Evolutionary conservation across 2,113 vertebrate species (phyloP).

Genomic region (Tragelaphus imberbis): DNA sequence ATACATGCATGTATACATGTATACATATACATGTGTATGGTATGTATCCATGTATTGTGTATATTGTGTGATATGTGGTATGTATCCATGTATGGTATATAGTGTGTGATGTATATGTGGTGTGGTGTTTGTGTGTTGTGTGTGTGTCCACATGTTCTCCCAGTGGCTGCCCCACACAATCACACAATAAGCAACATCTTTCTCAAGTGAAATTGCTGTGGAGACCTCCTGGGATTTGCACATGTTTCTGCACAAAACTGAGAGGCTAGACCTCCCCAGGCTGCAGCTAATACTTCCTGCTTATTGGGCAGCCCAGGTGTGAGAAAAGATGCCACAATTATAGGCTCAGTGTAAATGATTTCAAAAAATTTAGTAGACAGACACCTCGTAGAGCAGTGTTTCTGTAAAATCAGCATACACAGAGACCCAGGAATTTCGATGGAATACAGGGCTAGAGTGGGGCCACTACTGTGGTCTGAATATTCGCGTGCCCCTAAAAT

Average conservation of each 20-base stretch:
- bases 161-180: neutral
- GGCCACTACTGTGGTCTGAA: neutral
- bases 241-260: neutral
- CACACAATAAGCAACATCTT: neutral
- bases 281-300: neutral
- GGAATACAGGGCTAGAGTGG: neutral
- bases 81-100: neutral
- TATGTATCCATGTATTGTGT: neutral
- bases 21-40: neutral
- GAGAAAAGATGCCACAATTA: neutral
- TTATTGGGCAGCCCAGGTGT: neutral
- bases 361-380: neutral
- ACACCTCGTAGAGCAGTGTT: neutral
- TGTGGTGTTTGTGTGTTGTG: neutral
- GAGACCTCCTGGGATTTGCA: neutral
- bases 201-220: neutral
- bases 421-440: neutral
- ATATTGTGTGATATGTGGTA: too few species aligned
- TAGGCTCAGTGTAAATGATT: neutral
- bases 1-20: neutral
- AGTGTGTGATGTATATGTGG: neutral
- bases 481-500: neutral
- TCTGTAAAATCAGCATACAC: neutral
- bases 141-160: neutral
- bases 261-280: neutral